These are phyloP conservation scores for Channallabes apus DNA, from an alignment of 2,797 vertebrate genomes.

Conservation along the genomic window DNA sequence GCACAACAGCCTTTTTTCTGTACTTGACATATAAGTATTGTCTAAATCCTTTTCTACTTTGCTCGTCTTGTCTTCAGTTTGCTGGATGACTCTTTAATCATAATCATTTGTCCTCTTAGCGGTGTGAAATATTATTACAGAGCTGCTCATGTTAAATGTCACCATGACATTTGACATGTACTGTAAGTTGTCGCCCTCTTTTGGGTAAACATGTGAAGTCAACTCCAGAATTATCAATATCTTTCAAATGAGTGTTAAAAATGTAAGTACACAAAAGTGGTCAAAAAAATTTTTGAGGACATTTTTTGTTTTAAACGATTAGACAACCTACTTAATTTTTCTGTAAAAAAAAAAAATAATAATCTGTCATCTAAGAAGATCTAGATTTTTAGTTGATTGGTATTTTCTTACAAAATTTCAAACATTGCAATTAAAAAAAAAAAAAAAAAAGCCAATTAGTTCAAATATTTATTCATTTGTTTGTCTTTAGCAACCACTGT, in stretches of 20 bases:
- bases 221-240: background rate
- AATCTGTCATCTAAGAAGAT: background rate
- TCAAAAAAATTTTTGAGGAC: no score
- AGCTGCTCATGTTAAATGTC: background rate
- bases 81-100: background rate
- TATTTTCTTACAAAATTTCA: background rate
- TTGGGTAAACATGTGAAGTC: background rate
- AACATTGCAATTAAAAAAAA: background rate
- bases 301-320: no score
- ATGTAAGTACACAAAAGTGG: background rate
- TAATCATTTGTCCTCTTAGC: background rate
- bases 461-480: background rate
- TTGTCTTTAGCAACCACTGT: background rate
- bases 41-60: background rate
- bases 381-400: background rate
- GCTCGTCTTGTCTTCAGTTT: background rate
- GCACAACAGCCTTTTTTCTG: background rate
- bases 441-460: background rate
- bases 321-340: no score
- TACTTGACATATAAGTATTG: background rate
- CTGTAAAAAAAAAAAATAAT: no score
- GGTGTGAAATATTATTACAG: background rate
- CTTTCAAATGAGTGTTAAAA: background rate
- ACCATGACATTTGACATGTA: background rate
- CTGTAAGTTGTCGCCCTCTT: conserved; percentile 5